These are phyloP conservation scores for Alfaro cultratus DNA, from an alignment of 2,797 vertebrate genomes.

Conservation along the genomic window DNA sequence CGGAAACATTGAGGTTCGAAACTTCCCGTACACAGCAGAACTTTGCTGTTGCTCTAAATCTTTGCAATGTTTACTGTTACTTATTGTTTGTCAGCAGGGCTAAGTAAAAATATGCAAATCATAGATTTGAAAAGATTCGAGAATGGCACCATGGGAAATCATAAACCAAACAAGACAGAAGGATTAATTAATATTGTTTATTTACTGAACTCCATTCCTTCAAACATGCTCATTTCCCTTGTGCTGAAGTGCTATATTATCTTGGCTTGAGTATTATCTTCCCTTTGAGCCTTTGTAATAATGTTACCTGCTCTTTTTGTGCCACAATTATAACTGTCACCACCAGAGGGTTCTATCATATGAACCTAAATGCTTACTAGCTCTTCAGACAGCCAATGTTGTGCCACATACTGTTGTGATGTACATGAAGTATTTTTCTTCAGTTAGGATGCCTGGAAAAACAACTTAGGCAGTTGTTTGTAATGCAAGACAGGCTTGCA, in stretches of 20 bases:
- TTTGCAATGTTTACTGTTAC: neutral
- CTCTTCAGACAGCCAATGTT: neutral
- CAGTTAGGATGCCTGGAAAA: neutral
- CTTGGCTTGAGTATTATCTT: neutral
- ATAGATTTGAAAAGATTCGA: neutral
- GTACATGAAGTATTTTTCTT: neutral
- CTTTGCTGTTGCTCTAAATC: constrained; percentile 5
- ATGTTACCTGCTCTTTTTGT: neutral
- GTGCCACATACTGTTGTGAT: neutral
- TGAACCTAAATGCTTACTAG: neutral
- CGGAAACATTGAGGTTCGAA: constrained; percentile 36
- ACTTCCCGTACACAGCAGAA: constrained; percentile 13
- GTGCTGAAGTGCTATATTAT: neutral
- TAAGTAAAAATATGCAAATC: constrained; percentile 10
- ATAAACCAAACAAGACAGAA: constrained; percentile 9
- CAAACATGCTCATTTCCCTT: neutral
- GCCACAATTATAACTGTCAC: neutral
- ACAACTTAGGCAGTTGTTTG: neutral
- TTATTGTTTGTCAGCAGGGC: neutral
- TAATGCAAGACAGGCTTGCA: neutral
- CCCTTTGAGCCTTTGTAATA: neutral
- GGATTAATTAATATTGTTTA: constrained; percentile 11
- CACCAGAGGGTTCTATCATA: neutral
- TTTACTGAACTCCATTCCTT: neutral
- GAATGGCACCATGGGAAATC: constrained; percentile 4